These are phyloP conservation scores for Lamprotornis superbus DNA, from an alignment of 2,113 vertebrate species.

Conservation along the genomic window DNA sequence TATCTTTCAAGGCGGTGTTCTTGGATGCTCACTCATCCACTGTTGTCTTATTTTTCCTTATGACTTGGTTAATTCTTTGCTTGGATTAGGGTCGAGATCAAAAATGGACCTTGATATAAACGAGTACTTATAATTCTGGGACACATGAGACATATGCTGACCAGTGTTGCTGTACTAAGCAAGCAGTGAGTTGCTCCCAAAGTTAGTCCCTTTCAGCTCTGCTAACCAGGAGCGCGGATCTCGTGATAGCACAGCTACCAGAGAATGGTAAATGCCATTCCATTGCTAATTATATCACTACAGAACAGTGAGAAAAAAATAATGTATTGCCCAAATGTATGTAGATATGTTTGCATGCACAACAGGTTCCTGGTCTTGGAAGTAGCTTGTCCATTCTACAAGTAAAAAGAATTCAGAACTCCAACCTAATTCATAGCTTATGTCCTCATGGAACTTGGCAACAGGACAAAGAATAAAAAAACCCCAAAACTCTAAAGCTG, in stretches of 20 bases:
- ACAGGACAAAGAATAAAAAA: not conserved
- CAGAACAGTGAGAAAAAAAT: not conserved
- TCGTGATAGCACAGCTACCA: not conserved
- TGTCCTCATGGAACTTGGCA: not conserved
- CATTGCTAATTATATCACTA: not conserved
- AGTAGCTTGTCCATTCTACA: not conserved
- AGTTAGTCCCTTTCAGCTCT: not conserved
- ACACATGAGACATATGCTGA: accelerated
- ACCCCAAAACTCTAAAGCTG: not conserved
- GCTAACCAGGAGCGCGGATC: not conserved
- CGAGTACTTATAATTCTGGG: not conserved
- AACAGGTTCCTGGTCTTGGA: not conserved
- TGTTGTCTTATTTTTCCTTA: not conserved
- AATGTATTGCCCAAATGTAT: not conserved
- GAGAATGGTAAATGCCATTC: not conserved
- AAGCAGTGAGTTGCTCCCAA: not conserved
- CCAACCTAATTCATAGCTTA: not conserved
- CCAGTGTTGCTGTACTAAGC: not conserved
- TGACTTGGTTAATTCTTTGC: not conserved
- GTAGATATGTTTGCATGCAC: not conserved
- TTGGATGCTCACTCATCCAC: not conserved
- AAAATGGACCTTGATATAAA: not conserved
- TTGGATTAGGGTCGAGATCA: not conserved
- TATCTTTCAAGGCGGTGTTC: not conserved
- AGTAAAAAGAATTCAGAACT: not conserved